A percentile compares a stretch with the other conserved stretches of the same genome.
phyloP scores from a whole-genome alignment of 2,113 vertebrate species.

The Sclerurus mexicanus region DNA sequence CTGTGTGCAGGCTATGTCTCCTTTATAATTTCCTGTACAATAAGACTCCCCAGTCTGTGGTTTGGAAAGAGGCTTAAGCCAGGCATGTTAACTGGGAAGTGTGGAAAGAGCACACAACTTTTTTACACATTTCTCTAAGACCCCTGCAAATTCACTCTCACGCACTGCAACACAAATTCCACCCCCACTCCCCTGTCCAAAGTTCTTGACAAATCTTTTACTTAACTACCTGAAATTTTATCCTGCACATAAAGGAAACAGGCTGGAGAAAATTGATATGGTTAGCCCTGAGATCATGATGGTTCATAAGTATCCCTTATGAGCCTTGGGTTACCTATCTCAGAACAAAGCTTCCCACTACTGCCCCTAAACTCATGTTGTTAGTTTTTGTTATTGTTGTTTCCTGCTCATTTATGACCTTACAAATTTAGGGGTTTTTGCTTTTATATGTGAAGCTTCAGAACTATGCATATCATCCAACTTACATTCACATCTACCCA shows the following conservation, averaged over 20 bases:
- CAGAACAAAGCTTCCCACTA: neutral
- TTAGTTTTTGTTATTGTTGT: neutral
- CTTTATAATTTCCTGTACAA: neutral
- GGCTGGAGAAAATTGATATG: neutral
- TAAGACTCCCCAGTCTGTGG: neutral
- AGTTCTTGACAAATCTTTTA: neutral
- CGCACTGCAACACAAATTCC: neutral
- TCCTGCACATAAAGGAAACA: neutral
- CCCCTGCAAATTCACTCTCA: neutral
- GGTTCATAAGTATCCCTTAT: neutral
- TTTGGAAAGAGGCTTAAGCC: neutral
- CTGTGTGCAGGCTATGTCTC: neutral
- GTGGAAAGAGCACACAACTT: neutral
- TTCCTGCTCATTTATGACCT: neutral
- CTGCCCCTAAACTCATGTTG: neutral
- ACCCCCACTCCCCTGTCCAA: fast-evolving
- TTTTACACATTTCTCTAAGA: neutral
- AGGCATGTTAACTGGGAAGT: neutral
- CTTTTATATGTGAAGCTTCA: neutral
- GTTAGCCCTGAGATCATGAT: neutral
- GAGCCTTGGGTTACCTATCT: neutral
- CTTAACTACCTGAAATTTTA: neutral
- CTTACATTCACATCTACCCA: neutral
- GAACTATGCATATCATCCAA: neutral
- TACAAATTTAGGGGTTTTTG: fast-evolving